These are phyloP conservation scores for Elgaria multicarinata DNA, from an alignment of 2,113 vertebrate genomes.

Conservation along the genomic window DNA sequence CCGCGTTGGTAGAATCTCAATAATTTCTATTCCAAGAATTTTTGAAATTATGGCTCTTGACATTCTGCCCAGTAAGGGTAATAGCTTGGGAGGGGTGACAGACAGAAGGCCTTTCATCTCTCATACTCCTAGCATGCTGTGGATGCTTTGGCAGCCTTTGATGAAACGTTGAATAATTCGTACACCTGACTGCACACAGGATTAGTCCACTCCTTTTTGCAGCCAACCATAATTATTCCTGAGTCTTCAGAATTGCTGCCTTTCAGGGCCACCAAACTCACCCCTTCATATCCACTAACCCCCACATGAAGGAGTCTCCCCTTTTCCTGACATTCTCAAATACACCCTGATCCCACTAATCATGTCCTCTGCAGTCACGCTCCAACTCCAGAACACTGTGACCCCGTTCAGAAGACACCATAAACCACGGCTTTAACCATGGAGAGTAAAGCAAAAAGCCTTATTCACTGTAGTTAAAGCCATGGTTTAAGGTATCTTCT, in stretches of 20 bases:
- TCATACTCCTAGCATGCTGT: background rate
- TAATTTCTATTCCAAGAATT: background rate
- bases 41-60: background rate
- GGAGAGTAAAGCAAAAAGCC: too few relatives aligned
- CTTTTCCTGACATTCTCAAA: background rate
- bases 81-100: background rate
- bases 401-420: too few relatives aligned
- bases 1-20: background rate
- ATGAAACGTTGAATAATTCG: background rate
- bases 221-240: background rate
- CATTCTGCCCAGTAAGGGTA: background rate
- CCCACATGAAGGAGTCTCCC: background rate
- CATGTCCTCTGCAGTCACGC: background rate
- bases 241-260: background rate
- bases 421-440: too few relatives aligned
- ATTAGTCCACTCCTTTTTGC: background rate
- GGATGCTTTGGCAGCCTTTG: background rate
- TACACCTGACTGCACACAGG: background rate
- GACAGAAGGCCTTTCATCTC: background rate
- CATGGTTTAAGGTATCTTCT: too few relatives aligned
- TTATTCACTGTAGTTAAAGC: too few relatives aligned
- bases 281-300: background rate
- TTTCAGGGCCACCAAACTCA: background rate
- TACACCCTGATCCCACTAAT: background rate
- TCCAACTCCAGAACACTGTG: background rate